phyloP scores from a whole-genome alignment of 2,113 vertebrate species.

The Actinemys pallida region DNA sequence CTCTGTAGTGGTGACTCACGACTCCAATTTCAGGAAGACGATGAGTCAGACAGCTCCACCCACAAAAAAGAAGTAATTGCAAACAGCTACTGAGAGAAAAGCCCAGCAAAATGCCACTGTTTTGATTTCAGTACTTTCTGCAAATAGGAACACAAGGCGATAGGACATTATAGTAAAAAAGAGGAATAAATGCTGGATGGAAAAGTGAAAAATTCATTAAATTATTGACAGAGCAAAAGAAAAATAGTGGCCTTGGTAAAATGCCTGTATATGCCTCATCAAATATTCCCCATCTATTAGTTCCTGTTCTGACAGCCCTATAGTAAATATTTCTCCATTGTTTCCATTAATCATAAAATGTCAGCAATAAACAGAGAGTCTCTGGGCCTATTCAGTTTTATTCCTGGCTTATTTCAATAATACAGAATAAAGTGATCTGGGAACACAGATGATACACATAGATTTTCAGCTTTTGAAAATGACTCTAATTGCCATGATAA shows the following conservation, averaged over 20 bases:
- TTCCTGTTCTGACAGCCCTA: background rate
- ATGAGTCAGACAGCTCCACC: conserved; percentile 38
- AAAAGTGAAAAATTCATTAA: background rate
- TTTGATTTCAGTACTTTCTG: background rate
- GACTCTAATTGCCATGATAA: background rate
- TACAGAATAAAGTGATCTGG: background rate
- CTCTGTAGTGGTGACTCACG: conserved; percentile 45
- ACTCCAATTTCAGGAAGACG: conserved; percentile 10
- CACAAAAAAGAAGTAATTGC: background rate
- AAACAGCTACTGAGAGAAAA: background rate
- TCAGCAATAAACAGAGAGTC: background rate
- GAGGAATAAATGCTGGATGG: background rate
- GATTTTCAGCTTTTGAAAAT: background rate
- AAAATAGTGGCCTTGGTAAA: background rate
- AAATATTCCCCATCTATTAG: background rate
- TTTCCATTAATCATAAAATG: background rate
- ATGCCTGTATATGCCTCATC: background rate
- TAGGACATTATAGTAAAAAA: background rate
- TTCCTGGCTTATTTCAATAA: background rate
- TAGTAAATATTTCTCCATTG: background rate
- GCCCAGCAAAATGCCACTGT: background rate
- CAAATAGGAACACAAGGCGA: background rate
- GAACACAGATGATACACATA: background rate
- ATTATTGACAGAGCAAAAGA: background rate
- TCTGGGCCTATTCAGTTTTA: background rate